Conservation (phyloP, 2,113 vertebrate species). For the Oxyura jamaicensis region DNA sequence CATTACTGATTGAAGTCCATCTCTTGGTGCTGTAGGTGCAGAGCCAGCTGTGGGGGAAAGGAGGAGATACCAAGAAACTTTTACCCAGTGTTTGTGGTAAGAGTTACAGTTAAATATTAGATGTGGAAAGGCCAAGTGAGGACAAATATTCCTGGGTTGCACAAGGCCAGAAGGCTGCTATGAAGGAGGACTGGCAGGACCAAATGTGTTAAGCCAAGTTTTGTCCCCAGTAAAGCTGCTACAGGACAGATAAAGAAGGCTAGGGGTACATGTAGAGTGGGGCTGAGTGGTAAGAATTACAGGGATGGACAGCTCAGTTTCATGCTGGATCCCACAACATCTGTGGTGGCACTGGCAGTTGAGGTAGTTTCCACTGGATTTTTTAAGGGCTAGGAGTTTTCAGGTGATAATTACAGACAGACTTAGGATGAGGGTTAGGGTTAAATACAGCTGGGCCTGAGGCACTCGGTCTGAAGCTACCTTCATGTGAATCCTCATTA, state of each 20-base stretch:
- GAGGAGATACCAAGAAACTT: neutral
- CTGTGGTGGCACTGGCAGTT: neutral
- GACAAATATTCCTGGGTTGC: neutral
- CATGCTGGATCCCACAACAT: neutral
- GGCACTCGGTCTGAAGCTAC: neutral
- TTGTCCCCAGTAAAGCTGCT: neutral
- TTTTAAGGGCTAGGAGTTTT: neutral
- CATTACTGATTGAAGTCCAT: neutral
- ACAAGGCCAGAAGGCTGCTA: neutral
- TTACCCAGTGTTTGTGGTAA: neutral
- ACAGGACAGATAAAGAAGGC: neutral
- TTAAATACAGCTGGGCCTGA: neutral
- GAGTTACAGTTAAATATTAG: neutral
- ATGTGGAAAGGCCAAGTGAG: neutral
- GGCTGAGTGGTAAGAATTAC: neutral
- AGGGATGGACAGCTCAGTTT: neutral
- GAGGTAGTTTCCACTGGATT: neutral
- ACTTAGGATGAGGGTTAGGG: neutral
- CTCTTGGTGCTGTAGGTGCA: neutral
- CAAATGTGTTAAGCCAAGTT: neutral
- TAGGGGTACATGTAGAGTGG: neutral
- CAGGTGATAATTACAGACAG: neutral
- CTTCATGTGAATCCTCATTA: neutral
- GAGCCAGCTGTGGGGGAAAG: neutral
- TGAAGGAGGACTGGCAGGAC: neutral